A percentile compares a stretch with the other conserved stretches of the same genome.
Evolutionary conservation across 2,113 vertebrate species (phyloP).

Genomic region (Trichechus manatus): DNA sequence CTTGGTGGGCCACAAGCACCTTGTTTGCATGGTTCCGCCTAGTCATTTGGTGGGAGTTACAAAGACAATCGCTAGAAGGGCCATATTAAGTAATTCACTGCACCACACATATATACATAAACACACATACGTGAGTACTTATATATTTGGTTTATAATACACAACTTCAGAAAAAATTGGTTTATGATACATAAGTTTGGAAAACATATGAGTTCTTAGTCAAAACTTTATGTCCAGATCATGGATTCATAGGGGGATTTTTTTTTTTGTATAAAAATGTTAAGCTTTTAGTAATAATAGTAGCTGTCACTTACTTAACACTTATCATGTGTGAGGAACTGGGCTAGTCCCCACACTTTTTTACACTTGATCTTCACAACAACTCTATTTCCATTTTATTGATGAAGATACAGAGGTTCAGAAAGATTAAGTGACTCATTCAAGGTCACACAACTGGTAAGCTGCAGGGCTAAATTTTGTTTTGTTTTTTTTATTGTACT

Average conservation of each 20-base stretch:
- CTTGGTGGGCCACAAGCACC: too few species aligned
- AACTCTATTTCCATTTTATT: not conserved
- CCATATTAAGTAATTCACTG: too few species aligned
- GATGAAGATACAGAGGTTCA: not conserved
- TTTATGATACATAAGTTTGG: not conserved
- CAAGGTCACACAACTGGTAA: not conserved
- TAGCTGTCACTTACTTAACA: not conserved
- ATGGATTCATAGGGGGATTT: not conserved
- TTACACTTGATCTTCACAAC: not conserved
- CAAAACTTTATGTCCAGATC: not conserved
- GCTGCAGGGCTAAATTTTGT: not conserved
- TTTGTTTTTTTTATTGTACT: too few species aligned
- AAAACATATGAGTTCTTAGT: not conserved
- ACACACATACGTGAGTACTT: not conserved
- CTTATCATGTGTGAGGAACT: not conserved
- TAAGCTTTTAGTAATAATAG: not conserved
- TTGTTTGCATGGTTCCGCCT: too few species aligned
- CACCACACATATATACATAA: too few species aligned
- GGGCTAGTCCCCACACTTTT: not conserved
- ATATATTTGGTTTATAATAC: not conserved
- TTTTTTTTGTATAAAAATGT: not conserved
- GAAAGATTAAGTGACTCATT: not conserved
- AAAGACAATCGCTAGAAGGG: too few species aligned
- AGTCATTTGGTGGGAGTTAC: too few species aligned
- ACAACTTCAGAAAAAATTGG: constrained; percentile 1